These are phyloP conservation scores for Tachysurus vachellii DNA, from an alignment of 2,113 vertebrate species.

Conservation along the genomic window DNA sequence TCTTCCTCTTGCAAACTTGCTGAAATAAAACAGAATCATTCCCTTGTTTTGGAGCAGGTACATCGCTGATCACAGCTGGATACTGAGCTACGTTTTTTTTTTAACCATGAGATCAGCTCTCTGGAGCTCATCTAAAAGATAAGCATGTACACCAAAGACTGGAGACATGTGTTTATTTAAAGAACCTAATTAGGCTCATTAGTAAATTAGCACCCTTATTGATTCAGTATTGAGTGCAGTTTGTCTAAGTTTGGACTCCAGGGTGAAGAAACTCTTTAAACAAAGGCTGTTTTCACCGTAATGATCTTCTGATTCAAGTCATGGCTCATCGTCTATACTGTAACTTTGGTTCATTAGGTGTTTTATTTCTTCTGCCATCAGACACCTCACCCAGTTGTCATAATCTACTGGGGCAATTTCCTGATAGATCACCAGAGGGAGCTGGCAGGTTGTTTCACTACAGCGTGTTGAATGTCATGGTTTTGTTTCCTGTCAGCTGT, in stretches of 20 bases:
- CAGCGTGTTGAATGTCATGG: too few species aligned
- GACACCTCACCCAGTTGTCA: background rate
- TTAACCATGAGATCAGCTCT: background rate
- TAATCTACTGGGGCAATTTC: too few species aligned
- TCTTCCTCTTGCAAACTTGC: background rate
- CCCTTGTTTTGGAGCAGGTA: background rate
- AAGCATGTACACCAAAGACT: constrained; percentile 38
- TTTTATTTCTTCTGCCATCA: background rate
- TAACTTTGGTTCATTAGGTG: background rate
- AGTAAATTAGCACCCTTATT: constrained; percentile 73
- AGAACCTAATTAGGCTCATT: constrained; percentile 71
- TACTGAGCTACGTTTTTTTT: background rate
- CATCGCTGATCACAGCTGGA: background rate
- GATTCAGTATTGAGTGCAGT: constrained; percentile 66
- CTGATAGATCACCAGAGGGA: too few species aligned
- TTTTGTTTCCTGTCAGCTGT: too few species aligned
- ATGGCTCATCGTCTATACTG: background rate
- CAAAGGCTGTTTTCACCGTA: constrained; percentile 50
- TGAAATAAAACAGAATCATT: background rate
- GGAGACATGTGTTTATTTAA: constrained; percentile 70
- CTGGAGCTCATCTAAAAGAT: constrained; percentile 26
- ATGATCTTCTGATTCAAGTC: background rate
- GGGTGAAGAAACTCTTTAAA: constrained; percentile 70
- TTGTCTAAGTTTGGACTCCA: constrained; percentile 58
- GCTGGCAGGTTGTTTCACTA: too few species aligned